Conservation (phyloP, 2,888 invertebrate genomes). For the Drosophila cognata region DNA sequence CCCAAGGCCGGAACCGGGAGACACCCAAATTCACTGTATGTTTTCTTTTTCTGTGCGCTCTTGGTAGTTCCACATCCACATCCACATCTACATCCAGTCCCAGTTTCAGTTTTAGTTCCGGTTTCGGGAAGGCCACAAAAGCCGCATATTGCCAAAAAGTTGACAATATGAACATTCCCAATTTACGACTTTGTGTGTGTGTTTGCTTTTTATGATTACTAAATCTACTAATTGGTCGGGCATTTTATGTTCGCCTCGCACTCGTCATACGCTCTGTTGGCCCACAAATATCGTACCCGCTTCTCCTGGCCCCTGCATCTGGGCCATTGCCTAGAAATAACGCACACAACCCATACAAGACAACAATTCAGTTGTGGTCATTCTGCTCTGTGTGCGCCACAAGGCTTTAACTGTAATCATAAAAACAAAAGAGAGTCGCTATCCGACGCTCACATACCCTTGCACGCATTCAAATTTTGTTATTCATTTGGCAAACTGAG, state of each 20-base stretch:
- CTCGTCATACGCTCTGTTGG: slow-evolving; percentile 30
- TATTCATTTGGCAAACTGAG: background rate
- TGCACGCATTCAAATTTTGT: too few species aligned
- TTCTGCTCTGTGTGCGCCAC: background rate
- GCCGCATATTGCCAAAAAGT: slow-evolving; percentile 43
- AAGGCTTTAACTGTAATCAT: background rate
- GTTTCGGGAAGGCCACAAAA: slow-evolving; percentile 26
- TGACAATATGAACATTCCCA: slow-evolving; percentile 13
- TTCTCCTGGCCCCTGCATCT: background rate
- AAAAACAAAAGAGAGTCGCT: background rate
- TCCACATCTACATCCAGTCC: slow-evolving; percentile 1
- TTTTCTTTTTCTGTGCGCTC: background rate
- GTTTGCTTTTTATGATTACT: slow-evolving; percentile 52
- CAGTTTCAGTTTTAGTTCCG: slow-evolving; percentile 36
- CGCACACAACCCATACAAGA: background rate
- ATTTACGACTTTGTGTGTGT: slow-evolving; percentile 17
- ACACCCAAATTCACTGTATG: slow-evolving; percentile 25
- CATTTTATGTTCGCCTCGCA: slow-evolving; percentile 35
- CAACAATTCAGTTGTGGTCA: background rate
- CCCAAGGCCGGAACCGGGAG: slow-evolving; percentile 44
- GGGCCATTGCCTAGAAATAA: background rate
- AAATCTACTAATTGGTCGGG: slow-evolving; percentile 60
- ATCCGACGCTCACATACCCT: background rate
- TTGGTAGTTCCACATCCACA: background rate
- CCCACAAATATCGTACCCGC: background rate